These are phyloP conservation scores for Lepetodrilus schrolli DNA, from an alignment of 2,888 invertebrate genomes.

Conservation along the genomic window DNA sequence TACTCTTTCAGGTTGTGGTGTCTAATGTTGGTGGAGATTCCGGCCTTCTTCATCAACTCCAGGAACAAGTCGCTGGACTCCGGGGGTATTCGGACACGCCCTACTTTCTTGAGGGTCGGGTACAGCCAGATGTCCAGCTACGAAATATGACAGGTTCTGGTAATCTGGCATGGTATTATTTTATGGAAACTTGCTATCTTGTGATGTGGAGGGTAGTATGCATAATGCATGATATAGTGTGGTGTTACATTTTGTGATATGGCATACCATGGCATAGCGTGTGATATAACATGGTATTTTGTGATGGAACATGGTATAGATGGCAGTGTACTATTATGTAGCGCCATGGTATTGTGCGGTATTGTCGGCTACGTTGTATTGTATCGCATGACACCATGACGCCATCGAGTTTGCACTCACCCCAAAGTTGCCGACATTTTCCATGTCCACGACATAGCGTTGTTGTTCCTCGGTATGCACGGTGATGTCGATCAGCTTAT, in stretches of 20 bases:
- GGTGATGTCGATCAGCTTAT: not conserved
- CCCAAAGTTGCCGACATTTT: slow-evolving; percentile 7
- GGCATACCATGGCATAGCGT: not conserved
- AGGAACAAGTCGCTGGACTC: not conserved
- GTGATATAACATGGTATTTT: too few species aligned
- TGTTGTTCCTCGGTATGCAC: not conserved
- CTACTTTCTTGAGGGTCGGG: not conserved
- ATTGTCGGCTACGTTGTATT: not conserved
- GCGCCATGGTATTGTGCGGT: not conserved
- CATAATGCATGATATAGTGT: too few species aligned
- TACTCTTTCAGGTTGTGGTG: not conserved
- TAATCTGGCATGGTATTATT: not conserved
- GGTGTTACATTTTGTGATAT: not conserved
- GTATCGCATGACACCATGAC: not conserved
- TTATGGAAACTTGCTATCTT: not conserved
- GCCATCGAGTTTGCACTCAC: not conserved
- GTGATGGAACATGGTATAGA: too few species aligned
- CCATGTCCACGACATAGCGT: not conserved
- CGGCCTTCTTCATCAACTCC: not conserved
- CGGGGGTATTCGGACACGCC: not conserved
- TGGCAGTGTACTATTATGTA: too few species aligned
- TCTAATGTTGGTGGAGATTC: not conserved
- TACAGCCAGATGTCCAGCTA: slow-evolving; percentile 7
- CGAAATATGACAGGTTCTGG: not conserved
- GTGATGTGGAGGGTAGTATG: not conserved